Percentiles rank a stretch among this genome's conserved stretches.
Evolutionary conservation across 2,888 invertebrate genomes (phyloP).

Genomic region (Diadegma fenestrale): DNA sequence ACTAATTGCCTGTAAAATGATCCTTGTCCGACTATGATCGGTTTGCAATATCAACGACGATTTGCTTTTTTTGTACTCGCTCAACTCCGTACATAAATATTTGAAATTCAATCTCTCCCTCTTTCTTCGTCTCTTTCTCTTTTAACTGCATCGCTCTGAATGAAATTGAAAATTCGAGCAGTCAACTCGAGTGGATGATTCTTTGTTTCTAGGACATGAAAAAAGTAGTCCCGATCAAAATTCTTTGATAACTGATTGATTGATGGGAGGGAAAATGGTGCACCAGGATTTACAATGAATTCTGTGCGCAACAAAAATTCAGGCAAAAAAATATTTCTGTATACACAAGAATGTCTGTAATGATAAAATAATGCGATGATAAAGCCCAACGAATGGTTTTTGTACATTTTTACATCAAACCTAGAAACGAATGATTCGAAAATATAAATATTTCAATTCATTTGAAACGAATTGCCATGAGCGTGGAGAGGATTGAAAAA

Average conservation of each 20-base stretch:
- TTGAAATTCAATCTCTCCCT: slow-evolving; percentile 20
- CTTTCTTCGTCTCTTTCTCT: not conserved
- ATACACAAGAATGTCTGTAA: slow-evolving; percentile 52
- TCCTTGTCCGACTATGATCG: not conserved
- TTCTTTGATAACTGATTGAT: not conserved
- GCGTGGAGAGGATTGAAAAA: not conserved
- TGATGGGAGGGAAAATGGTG: not conserved
- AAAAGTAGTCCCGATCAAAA: not conserved
- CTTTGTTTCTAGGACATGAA: not conserved
- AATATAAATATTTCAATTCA: not conserved
- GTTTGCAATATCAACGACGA: slow-evolving; percentile 7
- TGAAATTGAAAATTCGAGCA: slow-evolving; percentile 1
- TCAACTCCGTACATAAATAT: slow-evolving; percentile 25
- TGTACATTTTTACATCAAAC: slow-evolving; percentile 57
- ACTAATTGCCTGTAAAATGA: not conserved
- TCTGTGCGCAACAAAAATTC: slow-evolving; percentile 33
- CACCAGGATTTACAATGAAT: slow-evolving; percentile 39
- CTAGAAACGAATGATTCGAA: not conserved
- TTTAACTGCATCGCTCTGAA: slow-evolving; percentile 8
- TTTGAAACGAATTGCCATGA: not conserved
- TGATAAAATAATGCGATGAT: slow-evolving; percentile 17
- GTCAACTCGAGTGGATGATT: not conserved
- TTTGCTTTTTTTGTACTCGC: slow-evolving; percentile 46
- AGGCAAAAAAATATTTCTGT: slow-evolving; percentile 29
- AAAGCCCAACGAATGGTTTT: slow-evolving; percentile 49